phyloP scores from a whole-genome alignment of 2,113 vertebrate species.

The Poeciliopsis turrubarensis region DNA sequence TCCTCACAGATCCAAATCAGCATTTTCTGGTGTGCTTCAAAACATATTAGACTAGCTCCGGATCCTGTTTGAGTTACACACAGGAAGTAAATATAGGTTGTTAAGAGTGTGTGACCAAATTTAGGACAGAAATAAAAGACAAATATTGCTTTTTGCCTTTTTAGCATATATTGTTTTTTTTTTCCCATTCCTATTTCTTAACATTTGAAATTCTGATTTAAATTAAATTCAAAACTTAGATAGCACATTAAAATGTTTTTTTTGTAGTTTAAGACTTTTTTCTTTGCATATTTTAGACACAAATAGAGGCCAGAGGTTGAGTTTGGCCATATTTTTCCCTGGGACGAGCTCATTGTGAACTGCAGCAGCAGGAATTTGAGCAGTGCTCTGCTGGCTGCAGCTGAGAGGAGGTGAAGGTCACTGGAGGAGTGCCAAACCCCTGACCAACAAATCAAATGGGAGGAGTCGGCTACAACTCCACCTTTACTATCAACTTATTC shows the following conservation, averaged over 20 bases:
- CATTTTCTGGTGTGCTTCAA: neutral
- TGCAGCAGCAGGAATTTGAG: constrained; percentile 9
- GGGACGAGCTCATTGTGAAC: constrained; percentile 9
- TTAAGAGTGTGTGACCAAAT: neutral
- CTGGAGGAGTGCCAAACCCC: neutral
- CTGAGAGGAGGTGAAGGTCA: neutral
- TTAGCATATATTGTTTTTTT: neutral
- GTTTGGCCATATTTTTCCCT: neutral
- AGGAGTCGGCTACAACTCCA: constrained; percentile 13
- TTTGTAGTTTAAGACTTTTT: neutral
- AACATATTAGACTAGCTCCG: neutral
- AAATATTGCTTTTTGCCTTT: neutral
- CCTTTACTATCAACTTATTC: constrained; percentile 1
- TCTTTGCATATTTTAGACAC: neutral
- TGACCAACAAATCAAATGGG: neutral
- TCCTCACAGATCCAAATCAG: neutral
- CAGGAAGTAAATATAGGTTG: constrained; percentile 7
- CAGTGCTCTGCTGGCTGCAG: constrained; percentile 17
- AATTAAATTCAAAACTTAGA: neutral
- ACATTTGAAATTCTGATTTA: neutral
- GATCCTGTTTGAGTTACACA: constrained; percentile 3
- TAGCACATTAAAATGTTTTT: neutral
- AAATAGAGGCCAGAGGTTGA: neutral
- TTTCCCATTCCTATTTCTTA: neutral
- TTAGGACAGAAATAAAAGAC: neutral